Conservation (phyloP, 2,113 vertebrate genomes). For the Cyprinodon brontotheroides region DNA sequence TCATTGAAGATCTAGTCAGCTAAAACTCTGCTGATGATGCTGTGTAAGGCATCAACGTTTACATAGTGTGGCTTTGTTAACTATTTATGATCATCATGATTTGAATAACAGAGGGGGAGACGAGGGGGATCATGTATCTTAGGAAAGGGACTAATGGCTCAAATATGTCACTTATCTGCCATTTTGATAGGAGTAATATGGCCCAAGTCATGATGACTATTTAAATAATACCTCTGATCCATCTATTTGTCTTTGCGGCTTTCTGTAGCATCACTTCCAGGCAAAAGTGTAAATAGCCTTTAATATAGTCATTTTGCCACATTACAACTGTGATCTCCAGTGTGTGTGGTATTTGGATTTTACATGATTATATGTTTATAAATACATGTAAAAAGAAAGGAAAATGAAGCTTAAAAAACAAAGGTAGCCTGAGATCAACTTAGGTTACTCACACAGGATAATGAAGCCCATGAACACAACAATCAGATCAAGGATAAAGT, state of each 20-base stretch:
- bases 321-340: background rate
- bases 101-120: constrained; percentile 15
- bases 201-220: constrained; percentile 49
- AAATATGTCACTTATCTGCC: constrained; percentile 34
- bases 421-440: too few relatives aligned
- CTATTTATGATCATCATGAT: constrained; percentile 44
- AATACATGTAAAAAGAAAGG: background rate
- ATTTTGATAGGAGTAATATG: constrained; percentile 35
- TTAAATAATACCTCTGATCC: constrained; percentile 52
- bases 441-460: background rate
- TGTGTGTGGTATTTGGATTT: background rate
- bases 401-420: background rate
- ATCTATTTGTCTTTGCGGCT: constrained; percentile 33
- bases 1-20: constrained; percentile 38
- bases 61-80: constrained; percentile 43
- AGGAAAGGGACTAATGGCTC: background rate
- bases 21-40: constrained; percentile 30
- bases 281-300: background rate
- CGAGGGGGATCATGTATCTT: constrained; percentile 18
- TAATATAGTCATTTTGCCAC: background rate
- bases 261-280: background rate
- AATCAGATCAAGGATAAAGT: background rate
- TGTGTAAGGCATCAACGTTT: constrained; percentile 43
- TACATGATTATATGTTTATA: background rate
- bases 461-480: background rate